A percentile compares a stretch with the other conserved stretches of the same genome.
phyloP scores from a whole-genome alignment of 1,140 invertebrate species.

The Drosophila ambigua region DNA sequence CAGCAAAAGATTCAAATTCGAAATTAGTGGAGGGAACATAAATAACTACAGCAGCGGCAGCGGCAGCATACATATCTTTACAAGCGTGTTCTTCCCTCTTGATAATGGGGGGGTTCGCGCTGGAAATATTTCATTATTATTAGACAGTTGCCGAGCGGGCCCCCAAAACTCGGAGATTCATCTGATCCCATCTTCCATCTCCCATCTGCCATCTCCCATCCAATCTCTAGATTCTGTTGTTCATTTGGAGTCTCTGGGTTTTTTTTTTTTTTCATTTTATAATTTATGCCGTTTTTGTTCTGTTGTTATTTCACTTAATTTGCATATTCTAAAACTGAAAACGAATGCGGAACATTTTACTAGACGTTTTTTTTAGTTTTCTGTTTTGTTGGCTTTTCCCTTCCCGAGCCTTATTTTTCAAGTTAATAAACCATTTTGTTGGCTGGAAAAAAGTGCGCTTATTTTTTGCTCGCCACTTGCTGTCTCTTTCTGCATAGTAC shows the following conservation, averaged over 20 bases:
- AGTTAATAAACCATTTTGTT: slow-evolving; percentile 74
- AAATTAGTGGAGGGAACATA: slow-evolving; percentile 69
- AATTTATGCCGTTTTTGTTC: slow-evolving; percentile 60
- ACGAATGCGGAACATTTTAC: slow-evolving; percentile 13
- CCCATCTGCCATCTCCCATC: slow-evolving; percentile 45
- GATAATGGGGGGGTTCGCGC: not conserved
- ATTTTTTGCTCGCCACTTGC: slow-evolving; percentile 34
- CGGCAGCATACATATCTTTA: slow-evolving; percentile 6
- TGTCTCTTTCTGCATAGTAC: slow-evolving; percentile 1
- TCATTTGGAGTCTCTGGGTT: slow-evolving; percentile 4
- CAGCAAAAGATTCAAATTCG: slow-evolving; percentile 74
- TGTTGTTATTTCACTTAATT: slow-evolving; percentile 63
- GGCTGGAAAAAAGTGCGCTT: slow-evolving; percentile 39
- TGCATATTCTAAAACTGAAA: slow-evolving; percentile 65
- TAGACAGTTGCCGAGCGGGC: slow-evolving; percentile 73
- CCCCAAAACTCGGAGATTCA: slow-evolving; percentile 22
- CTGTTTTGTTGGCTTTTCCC: slow-evolving; percentile 5
- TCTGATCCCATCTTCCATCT: slow-evolving; percentile 33
- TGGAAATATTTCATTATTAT: slow-evolving; percentile 82
- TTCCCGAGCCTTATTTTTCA: slow-evolving; percentile 52
- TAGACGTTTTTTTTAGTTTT: slow-evolving; percentile 26
- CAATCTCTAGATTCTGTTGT: slow-evolving; percentile 13
- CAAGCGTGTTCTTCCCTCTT: slow-evolving; percentile 35
- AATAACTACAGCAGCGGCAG: slow-evolving; percentile 50
- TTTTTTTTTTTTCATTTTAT: slow-evolving; percentile 16